phyloP scores from a whole-genome alignment of 1,140 invertebrate genomes.

The Drosophila sproati region DNA sequence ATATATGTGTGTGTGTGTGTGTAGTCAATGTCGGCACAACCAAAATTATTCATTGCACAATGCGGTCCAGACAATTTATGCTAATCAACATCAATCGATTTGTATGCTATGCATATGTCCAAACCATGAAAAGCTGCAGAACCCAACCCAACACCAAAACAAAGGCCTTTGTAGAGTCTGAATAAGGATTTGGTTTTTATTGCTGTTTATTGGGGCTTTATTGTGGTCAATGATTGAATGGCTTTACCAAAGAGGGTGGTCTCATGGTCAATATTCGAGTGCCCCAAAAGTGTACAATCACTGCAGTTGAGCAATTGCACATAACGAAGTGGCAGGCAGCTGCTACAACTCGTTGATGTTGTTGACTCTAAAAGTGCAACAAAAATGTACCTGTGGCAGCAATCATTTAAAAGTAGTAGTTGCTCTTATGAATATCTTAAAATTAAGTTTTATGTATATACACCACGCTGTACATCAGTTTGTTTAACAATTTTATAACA shows the following conservation, averaged over 20 bases:
- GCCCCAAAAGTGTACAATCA: slow-evolving; percentile 72
- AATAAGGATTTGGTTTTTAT: slow-evolving; percentile 19
- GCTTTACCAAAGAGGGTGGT: slow-evolving; percentile 29
- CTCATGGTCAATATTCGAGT: slow-evolving; percentile 34
- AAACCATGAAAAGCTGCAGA: slow-evolving; percentile 60
- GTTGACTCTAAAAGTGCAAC: no score
- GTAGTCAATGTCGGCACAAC: slow-evolving; percentile 49
- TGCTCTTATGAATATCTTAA: no score
- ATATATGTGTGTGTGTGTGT: slow-evolving; percentile 3
- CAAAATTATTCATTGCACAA: slow-evolving; percentile 83
- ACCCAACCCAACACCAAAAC: not conserved
- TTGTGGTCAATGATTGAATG: slow-evolving; percentile 60
- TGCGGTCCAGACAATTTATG: slow-evolving; percentile 84
- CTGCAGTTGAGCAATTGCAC: slow-evolving; percentile 75
- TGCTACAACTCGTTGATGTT: no score
- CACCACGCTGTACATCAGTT: not conserved
- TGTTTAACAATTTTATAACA: slow-evolving; percentile 3
- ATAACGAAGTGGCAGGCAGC: slow-evolving; percentile 19
- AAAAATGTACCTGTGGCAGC: no score
- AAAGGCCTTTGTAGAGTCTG: not conserved
- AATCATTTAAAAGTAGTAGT: no score
- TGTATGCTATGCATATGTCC: slow-evolving; percentile 63
- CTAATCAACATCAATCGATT: slow-evolving; percentile 84
- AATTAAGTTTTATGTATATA: no score
- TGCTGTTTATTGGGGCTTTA: slow-evolving; percentile 77